Percentiles rank a stretch among this genome's conserved stretches.
These are phyloP conservation scores for Biston stratarius DNA, from an alignment of 2,888 invertebrate genomes.

Conservation along the genomic window DNA sequence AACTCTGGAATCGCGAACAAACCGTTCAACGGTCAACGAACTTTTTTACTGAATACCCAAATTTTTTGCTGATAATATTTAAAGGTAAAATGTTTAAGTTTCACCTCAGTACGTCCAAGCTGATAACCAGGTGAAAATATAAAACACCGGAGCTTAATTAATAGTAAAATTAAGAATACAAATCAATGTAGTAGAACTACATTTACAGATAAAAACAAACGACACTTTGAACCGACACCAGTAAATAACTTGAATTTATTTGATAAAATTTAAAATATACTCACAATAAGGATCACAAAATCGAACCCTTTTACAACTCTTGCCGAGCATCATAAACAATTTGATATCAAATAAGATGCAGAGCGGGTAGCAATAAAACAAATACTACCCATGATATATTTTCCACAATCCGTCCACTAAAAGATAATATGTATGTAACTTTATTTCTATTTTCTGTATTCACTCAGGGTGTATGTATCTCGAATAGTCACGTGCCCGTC, in stretches of 20 bases:
- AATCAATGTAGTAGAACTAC: too few species aligned
- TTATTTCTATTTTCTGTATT: conserved; percentile 87
- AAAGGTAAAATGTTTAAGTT: too few species aligned
- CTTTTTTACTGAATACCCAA: too few species aligned
- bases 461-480: conserved; percentile 86
- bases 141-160: too few species aligned
- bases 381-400: conserved; percentile 58
- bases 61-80: too few species aligned
- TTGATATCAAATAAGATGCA: conserved; percentile 50
- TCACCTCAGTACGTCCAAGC: too few species aligned
- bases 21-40: too few species aligned
- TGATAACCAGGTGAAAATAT: too few species aligned
- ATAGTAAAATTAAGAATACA: too few species aligned
- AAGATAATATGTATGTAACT: conserved; percentile 85
- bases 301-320: conserved; percentile 12
- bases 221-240: background rate
- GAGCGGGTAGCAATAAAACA: conserved; percentile 58
- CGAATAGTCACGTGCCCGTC: conserved; percentile 85
- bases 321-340: conserved; percentile 28
- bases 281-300: conserved; percentile 10
- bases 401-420: conserved; percentile 80
- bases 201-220: too few species aligned
- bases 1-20: too few species aligned
- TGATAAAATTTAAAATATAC: conserved; percentile 11
- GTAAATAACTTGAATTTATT: background rate